phyloP scores from a whole-genome alignment of 2,113 vertebrate genomes.

The Pithys albifrons region DNA sequence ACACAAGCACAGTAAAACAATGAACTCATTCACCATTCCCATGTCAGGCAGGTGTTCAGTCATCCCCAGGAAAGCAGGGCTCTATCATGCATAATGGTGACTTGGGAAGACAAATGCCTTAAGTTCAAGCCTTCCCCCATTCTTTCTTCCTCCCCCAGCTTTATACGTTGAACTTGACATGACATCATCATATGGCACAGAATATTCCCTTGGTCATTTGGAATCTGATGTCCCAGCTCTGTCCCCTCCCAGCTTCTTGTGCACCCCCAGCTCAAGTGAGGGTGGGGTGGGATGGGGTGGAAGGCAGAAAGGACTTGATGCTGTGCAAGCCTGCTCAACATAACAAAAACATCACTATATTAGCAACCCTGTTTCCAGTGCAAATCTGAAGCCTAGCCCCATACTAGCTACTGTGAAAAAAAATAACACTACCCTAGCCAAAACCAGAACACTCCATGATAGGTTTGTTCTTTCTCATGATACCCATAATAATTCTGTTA shows the following conservation, averaged over 20 bases:
- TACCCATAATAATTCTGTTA: neutral
- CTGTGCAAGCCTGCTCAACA: neutral
- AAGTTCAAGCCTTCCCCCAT: neutral
- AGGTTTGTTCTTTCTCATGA: neutral
- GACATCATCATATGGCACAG: too few species aligned
- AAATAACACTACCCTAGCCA: neutral
- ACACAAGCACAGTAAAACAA: neutral
- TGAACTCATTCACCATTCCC: neutral
- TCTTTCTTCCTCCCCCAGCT: neutral
- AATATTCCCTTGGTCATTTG: too few species aligned
- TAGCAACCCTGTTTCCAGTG: neutral
- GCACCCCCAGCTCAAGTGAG: too few species aligned
- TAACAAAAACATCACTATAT: neutral
- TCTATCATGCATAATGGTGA: neutral
- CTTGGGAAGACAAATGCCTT: neutral
- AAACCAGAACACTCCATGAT: neutral
- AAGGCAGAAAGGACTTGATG: neutral
- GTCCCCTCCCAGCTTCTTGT: neutral
- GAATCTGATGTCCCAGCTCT: too few species aligned
- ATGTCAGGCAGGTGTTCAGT: neutral
- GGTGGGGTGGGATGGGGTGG: too few species aligned
- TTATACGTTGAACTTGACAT: neutral
- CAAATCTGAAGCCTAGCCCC: neutral
- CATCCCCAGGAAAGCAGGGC: neutral
- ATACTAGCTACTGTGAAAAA: neutral